phyloP scores from a whole-genome alignment of 2,113 vertebrate species.

The Tragelaphus buxtoni region DNA sequence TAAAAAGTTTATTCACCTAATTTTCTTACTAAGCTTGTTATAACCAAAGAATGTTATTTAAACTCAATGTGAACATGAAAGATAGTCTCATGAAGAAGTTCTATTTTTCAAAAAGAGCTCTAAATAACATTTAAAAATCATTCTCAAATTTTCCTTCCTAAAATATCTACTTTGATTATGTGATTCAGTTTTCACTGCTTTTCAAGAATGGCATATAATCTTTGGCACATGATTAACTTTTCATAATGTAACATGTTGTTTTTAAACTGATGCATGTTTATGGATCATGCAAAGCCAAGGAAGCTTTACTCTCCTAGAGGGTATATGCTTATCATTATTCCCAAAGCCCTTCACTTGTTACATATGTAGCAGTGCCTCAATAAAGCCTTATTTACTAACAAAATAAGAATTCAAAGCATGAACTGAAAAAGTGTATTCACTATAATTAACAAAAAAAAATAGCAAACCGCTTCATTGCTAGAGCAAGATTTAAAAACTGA shows the following conservation, averaged over 20 bases:
- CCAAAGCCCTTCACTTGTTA: neutral
- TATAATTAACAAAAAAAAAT: neutral
- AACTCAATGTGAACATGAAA: neutral
- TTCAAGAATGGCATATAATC: neutral
- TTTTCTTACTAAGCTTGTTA: neutral
- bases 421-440: neutral
- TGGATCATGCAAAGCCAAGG: neutral
- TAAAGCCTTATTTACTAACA: neutral
- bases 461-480: neutral
- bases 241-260: neutral
- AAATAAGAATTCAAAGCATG: neutral
- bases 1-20: neutral
- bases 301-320: neutral
- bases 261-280: neutral
- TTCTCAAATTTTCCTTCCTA: neutral
- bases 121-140: neutral
- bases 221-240: neutral
- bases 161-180: neutral
- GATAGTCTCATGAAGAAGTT: neutral
- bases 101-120: neutral
- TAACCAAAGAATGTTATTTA: neutral
- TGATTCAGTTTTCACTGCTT: neutral
- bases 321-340: neutral
- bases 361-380: neutral
- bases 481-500: neutral